These are phyloP conservation scores for Scaptodrosophila lebanonensis DNA, from an alignment of 1,140 invertebrate species.

Conservation along the genomic window DNA sequence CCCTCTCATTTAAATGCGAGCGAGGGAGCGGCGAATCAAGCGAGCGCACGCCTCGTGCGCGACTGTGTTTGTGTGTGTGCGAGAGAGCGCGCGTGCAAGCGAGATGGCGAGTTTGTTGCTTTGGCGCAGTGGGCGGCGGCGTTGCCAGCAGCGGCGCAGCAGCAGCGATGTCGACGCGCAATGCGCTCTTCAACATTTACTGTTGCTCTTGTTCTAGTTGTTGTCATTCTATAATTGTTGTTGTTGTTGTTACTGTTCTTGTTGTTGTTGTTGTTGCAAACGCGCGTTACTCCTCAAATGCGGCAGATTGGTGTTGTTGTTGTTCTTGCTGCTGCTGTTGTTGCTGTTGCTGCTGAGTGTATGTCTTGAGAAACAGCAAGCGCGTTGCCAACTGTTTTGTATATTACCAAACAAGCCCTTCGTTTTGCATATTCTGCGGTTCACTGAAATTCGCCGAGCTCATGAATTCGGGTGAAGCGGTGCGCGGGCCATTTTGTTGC, in stretches of 20 bases:
- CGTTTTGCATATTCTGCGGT: slow-evolving; percentile 84
- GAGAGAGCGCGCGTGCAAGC: slow-evolving; percentile 20
- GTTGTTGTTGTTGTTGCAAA: slow-evolving; percentile 20
- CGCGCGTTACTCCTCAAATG: slow-evolving; percentile 23
- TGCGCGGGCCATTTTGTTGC: slow-evolving; percentile 77
- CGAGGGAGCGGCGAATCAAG: slow-evolving; percentile 10
- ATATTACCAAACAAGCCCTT: slow-evolving; percentile 85
- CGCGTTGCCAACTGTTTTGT: slow-evolving; percentile 76
- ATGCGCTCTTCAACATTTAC: slow-evolving; percentile 10
- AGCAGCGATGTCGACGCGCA: slow-evolving; percentile 6
- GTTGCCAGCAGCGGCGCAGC: slow-evolving; percentile 4
- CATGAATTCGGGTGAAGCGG: slow-evolving; percentile 79
- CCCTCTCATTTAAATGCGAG: slow-evolving; percentile 22
- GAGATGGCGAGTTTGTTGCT: slow-evolving; percentile 34
- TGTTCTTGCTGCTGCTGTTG: slow-evolving; percentile 31
- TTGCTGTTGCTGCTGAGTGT: slow-evolving; percentile 41
- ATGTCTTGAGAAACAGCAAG: slow-evolving; percentile 61
- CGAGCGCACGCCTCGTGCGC: slow-evolving; percentile 7
- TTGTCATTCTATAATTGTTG: slow-evolving; percentile 1
- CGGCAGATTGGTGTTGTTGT: slow-evolving; percentile 12
- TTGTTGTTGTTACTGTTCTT: slow-evolving; percentile 13
- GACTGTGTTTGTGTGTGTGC: slow-evolving; percentile 3
- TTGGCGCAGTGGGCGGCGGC: slow-evolving; percentile 40
- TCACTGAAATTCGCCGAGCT: slow-evolving; percentile 82
- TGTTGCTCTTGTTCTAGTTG: slow-evolving; percentile 21